Percentiles rank a stretch among this genome's conserved stretches.
Evolutionary conservation across 2,797 vertebrate species (phyloP).

Genomic region (Dryobates pubescens): DNA sequence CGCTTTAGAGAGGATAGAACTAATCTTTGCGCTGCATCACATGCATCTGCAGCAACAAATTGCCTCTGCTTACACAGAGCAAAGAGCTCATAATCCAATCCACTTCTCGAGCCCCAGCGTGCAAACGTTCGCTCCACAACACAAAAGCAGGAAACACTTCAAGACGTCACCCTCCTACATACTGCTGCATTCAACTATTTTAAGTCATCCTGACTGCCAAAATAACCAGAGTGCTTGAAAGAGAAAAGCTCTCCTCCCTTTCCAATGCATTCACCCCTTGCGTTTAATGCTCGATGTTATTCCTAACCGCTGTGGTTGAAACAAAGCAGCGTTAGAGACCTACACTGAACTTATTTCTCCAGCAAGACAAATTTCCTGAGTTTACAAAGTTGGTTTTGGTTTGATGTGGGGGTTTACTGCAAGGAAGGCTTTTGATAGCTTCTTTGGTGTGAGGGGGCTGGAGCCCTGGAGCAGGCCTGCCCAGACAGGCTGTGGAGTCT

Average conservation of each 20-base stretch:
- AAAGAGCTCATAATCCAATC: slow-evolving; percentile 20
- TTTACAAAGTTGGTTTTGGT: not conserved
- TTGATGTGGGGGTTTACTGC: not conserved
- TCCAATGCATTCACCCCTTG: not conserved
- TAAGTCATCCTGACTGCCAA: not conserved
- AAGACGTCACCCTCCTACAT: not conserved
- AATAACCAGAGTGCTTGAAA: not conserved
- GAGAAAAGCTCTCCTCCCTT: not conserved
- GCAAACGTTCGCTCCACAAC: slow-evolving; percentile 4
- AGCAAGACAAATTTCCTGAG: not conserved
- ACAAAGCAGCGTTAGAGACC: not conserved
- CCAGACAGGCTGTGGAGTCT: too few relatives aligned
- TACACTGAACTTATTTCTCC: not conserved
- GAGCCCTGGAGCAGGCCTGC: too few relatives aligned
- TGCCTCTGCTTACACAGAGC: slow-evolving; percentile 5
- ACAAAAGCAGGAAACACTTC: not conserved
- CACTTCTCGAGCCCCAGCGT: not conserved
- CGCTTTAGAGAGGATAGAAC: slow-evolving; percentile 49
- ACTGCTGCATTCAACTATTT: not conserved
- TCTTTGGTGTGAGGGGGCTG: too few relatives aligned
- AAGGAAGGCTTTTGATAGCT: not conserved
- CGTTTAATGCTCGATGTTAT: not conserved
- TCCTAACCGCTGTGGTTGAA: not conserved
- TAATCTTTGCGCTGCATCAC: slow-evolving; percentile 46
- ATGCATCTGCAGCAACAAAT: slow-evolving; percentile 27